Evolutionary conservation across 53 echinoderm and acorn worm genomes (phyloP).

Genomic region (Paelopatides confundens): DNA sequence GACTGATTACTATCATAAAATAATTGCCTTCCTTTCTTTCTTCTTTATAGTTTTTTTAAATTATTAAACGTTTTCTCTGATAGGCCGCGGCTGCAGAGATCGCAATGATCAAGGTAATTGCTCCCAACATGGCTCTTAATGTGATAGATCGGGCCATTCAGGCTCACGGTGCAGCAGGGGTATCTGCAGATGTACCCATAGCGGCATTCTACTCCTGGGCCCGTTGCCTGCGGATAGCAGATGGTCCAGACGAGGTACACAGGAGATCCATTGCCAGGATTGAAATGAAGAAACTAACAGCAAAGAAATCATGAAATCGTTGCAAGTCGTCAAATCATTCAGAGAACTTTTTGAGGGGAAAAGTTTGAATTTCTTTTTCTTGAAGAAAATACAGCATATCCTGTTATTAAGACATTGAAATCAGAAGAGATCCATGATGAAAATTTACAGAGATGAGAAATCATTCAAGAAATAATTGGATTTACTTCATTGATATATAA

Average conservation of each 20-base stretch:
- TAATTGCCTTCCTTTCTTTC: too few species aligned
- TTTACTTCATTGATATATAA: too few species aligned
- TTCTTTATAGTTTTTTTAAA: too few species aligned
- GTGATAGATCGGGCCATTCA: conserved; percentile 96
- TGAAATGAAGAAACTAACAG: conserved; percentile 70
- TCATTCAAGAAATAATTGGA: too few species aligned
- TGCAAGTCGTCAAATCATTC: background rate
- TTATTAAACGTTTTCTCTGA: too few species aligned
- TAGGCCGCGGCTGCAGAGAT: conserved; percentile 92
- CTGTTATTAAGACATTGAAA: background rate
- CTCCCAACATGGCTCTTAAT: conserved; percentile 87
- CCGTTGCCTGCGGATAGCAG: conserved; percentile 79
- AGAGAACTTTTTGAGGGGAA: background rate
- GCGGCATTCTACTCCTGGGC: conserved; percentile 73
- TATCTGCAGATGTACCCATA: conserved; percentile 85
- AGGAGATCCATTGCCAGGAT: conserved; percentile 84
- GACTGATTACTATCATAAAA: too few species aligned
- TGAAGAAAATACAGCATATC: background rate
- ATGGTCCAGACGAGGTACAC: conserved; percentile 98
- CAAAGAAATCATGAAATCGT: background rate
- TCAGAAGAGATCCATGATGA: background rate
- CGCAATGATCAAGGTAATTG: conserved; percentile 96
- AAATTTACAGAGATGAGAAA: background rate
- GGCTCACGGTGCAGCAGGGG: conserved; percentile 87
- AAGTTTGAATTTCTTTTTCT: too few species aligned